phyloP scores from a whole-genome alignment of 2,797 vertebrate genomes.

The Mareca penelope region DNA sequence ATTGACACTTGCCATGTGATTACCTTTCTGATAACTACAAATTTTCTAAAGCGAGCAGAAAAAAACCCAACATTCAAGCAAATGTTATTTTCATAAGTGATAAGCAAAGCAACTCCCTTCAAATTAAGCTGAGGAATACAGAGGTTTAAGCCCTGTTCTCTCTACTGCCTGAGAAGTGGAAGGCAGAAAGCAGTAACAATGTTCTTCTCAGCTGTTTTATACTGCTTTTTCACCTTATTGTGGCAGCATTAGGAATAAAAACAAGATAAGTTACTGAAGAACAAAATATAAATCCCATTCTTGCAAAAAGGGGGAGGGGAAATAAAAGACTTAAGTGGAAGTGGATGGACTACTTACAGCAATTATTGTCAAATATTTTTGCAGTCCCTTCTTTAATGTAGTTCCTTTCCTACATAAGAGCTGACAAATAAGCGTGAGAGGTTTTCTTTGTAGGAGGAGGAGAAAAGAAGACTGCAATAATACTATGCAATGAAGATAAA shows the following conservation, averaged over 20 bases:
- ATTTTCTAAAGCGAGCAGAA: accelerated
- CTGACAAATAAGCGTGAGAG: constrained; percentile 13
- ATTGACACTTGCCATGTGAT: accelerated
- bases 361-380: constrained; percentile 58
- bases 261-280: not conserved
- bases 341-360: constrained; percentile 21
- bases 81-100: not conserved
- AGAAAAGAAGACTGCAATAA: constrained; percentile 15
- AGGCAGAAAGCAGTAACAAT: not conserved
- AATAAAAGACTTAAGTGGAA: constrained; percentile 5
- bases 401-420: constrained; percentile 18
- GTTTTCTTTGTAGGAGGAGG: not conserved
- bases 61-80: not conserved
- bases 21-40: not conserved
- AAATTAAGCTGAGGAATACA: not conserved
- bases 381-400: constrained; percentile 52
- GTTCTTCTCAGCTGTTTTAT: not conserved
- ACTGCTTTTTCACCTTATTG: not conserved
- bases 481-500: constrained; percentile 36
- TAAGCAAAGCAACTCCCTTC: not conserved
- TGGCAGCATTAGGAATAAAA: not conserved
- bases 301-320: not conserved
- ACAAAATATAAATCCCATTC: not conserved
- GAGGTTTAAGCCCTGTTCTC: not conserved
- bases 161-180: not conserved